Conservation (phyloP, 2,113 vertebrate genomes). For the Odocoileus virginianus region DNA sequence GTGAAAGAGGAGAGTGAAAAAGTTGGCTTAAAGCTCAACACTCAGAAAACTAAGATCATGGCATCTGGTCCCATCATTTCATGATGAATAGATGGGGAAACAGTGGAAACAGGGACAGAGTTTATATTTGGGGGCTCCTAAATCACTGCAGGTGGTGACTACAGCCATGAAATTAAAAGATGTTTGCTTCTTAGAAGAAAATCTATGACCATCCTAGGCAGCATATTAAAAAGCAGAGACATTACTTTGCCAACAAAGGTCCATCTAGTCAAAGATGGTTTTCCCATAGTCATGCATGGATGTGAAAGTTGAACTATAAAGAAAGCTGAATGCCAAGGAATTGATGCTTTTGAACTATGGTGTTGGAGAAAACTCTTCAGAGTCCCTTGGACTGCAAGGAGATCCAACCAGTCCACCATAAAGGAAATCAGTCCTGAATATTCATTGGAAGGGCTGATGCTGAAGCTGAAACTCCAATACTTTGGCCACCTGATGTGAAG, state of each 20-base stretch:
- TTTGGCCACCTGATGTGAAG: not conserved
- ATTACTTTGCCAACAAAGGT: not conserved
- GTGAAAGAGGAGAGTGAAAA: not conserved
- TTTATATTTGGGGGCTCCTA: not conserved
- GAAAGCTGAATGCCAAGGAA: not conserved
- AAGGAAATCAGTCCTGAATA: not conserved
- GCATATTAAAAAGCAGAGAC: not conserved
- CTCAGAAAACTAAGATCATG: not conserved
- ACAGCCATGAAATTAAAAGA: not conserved
- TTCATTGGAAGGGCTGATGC: not conserved
- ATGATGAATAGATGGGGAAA: not conserved
- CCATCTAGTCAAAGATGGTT: not conserved
- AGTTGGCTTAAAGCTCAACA: not conserved
- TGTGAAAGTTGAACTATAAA: not conserved
- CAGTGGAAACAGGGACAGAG: not conserved
- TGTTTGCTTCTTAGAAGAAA: not conserved
- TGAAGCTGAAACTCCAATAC: not conserved
- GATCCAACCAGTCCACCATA: not conserved
- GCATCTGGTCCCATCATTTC: not conserved
- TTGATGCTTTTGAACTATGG: not conserved
- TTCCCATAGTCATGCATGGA: not conserved
- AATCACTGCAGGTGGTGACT: not conserved
- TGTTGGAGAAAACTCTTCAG: not conserved
- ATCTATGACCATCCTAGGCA: not conserved
- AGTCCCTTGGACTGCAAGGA: not conserved